These are phyloP conservation scores for Campoletis raptor DNA, from an alignment of 2,888 invertebrate genomes.

Conservation along the genomic window DNA sequence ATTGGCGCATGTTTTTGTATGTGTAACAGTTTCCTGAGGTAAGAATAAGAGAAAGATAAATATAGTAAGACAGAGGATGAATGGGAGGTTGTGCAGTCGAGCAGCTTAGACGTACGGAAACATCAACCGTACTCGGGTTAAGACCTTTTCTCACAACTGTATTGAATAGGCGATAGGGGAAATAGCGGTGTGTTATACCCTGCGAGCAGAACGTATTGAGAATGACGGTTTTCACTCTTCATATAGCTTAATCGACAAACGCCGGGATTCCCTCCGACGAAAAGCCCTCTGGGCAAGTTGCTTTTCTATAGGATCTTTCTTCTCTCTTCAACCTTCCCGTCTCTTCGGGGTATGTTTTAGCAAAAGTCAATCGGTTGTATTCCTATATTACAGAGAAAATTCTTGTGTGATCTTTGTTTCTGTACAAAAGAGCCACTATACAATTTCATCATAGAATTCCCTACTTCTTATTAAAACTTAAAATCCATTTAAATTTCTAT, in stretches of 20 bases:
- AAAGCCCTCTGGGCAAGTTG: constrained; percentile 34
- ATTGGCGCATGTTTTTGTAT: not conserved
- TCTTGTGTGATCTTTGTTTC: not conserved
- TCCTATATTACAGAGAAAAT: constrained; percentile 30
- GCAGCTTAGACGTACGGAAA: constrained; percentile 57
- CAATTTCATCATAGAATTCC: not conserved
- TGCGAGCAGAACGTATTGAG: constrained; percentile 16
- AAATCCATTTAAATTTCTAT: constrained; percentile 69
- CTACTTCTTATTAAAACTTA: constrained; percentile 65
- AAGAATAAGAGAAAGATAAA: constrained; percentile 21
- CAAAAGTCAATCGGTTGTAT: constrained; percentile 47
- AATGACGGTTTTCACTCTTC: constrained; percentile 39
- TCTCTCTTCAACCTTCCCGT: not conserved
- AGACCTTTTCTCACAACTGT: constrained; percentile 48
- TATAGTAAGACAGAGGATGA: constrained; percentile 8
- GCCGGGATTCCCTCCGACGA: constrained; percentile 5
- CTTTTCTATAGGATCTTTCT: constrained; percentile 43
- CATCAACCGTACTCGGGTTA: constrained; percentile 56
- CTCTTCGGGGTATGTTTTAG: constrained; percentile 24
- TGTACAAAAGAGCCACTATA: not conserved
- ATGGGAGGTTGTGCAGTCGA: constrained; percentile 42
- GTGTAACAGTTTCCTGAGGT: not conserved
- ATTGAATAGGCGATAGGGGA: constrained; percentile 50
- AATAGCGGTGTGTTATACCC: constrained; percentile 16
- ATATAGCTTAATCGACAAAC: constrained; percentile 25